A percentile compares a stretch with the other conserved stretches of the same genome.
phyloP scores from a whole-genome alignment of 2,797 vertebrate species.

The Megaceryle alcyon region DNA sequence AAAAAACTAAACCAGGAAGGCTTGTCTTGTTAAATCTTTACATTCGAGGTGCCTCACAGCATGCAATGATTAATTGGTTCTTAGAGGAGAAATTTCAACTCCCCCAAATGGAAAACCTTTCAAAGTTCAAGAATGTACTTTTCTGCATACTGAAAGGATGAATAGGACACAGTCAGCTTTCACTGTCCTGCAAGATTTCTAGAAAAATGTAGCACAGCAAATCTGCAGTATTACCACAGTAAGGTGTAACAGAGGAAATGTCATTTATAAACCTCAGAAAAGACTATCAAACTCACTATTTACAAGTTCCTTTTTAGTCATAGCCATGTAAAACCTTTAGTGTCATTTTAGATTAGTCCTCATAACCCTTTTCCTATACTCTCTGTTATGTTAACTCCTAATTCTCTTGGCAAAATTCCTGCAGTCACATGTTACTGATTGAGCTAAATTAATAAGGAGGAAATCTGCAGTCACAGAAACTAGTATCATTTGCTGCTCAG shows the following conservation, averaged over 20 bases:
- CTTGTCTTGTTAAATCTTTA: slow-evolving; percentile 68
- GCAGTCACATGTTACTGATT: neutral
- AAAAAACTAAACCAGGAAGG: slow-evolving; percentile 68
- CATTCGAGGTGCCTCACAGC: slow-evolving; percentile 65
- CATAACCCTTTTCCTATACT: neutral
- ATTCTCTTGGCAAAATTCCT: slow-evolving; percentile 26
- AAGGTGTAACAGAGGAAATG: slow-evolving; percentile 34
- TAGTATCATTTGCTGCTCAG: neutral
- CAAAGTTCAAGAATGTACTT: slow-evolving; percentile 17
- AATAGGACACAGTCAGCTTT: slow-evolving; percentile 12
- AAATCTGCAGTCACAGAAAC: neutral
- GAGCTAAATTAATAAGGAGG: neutral
- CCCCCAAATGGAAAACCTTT: slow-evolving; percentile 48
- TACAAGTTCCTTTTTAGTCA: slow-evolving; percentile 2
- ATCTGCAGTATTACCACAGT: neutral
- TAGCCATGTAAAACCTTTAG: slow-evolving; percentile 6
- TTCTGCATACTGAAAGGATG: slow-evolving; percentile 13
- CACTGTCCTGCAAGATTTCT: slow-evolving; percentile 9
- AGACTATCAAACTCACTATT: slow-evolving; percentile 12
- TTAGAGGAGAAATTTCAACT: slow-evolving; percentile 55
- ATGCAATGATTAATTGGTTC: slow-evolving; percentile 66
- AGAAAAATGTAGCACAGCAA: neutral
- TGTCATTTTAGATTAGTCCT: neutral
- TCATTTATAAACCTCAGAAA: slow-evolving; percentile 23
- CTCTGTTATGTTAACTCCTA: neutral